Base-by-base conservation (phyloP, 2,797 vertebrate genomes). In the Accipiter superciliosus region DNA sequence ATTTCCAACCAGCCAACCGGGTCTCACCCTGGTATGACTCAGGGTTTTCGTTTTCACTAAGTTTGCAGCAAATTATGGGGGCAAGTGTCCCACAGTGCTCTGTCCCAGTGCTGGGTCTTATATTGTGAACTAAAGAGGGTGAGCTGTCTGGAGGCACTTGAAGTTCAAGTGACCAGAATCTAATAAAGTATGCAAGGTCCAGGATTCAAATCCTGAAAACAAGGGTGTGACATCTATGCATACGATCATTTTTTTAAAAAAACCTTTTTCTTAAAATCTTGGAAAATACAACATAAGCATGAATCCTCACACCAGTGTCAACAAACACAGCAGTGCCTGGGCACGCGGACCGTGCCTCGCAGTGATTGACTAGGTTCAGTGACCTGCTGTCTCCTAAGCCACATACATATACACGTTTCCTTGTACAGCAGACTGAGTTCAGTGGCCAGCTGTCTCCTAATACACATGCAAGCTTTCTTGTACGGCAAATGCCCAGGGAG, bases 321-420 rank as follows among this genome's bases (percentile, higher is more conserved):
- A 44, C 15, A 85, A 78, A 37, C 9, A n/a, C 15, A 66, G 58
- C 66, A 50, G 58, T 3, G 15, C 19, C 53, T 50, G 24, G 42
- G 28, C 50, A 45, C 0, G 0, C 1, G 5, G 71, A 31, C 13
- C 11, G 6, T 21, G 45, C 9, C 47, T 21, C 52, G 8, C 0
- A 0, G 57, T 53, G 79, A 55, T 0, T 14, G 62, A 65, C 14
- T 2, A 4, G 14, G 42, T 42, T 70, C 45, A 14, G 63, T 17
- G 63, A 50, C 55, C 63, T 50, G 72, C 59, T 62, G 33, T 28
- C 50, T 83, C 65, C 57, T 42, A 49, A 42, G 16, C 15, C 57
- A 33, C 10, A 21, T 6, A 31, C 19, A 62, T 17, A 39, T 6
- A 5, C 13, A 33, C 25, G 19, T 67, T 72, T 69, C 53, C 70